Conservation (phyloP, 2,113 vertebrate genomes). For the Nannobrachium achirus region DNA sequence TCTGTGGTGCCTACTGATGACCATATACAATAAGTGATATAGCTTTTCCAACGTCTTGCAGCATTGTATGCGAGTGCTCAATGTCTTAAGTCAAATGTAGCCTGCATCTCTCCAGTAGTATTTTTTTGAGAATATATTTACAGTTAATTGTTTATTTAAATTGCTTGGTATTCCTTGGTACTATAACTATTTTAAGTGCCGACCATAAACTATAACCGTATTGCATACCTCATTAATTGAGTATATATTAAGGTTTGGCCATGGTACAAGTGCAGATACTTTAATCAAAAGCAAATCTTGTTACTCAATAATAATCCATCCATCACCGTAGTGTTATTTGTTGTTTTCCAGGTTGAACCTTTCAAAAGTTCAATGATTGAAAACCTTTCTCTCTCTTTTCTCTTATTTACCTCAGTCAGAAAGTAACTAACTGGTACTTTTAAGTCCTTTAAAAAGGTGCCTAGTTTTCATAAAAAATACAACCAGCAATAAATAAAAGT, state of each 20-base stretch:
- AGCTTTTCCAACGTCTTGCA: slow-evolving; percentile 15
- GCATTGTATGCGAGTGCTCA: neutral
- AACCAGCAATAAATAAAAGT: slow-evolving; percentile 38
- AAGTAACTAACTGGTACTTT: slow-evolving; percentile 30
- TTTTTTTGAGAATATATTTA: slow-evolving; percentile 13
- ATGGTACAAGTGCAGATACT: neutral
- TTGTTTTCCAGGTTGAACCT: neutral
- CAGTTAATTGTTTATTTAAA: slow-evolving; percentile 2
- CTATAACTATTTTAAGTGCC: neutral
- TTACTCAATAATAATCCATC: neutral
- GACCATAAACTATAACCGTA: neutral
- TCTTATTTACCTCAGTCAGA: slow-evolving; percentile 39
- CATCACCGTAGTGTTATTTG: slow-evolving; percentile 19
- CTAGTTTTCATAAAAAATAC: slow-evolving; percentile 35
- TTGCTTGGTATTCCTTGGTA: neutral
- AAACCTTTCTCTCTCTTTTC: neutral
- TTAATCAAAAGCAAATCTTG: neutral
- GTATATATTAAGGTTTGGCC: neutral
- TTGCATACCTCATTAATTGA: slow-evolving; percentile 11
- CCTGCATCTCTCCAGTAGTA: neutral
- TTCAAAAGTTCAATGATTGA: neutral
- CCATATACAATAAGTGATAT: neutral
- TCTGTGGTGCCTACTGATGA: neutral
- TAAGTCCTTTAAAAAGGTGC: slow-evolving; percentile 31
- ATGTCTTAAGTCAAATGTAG: neutral